Percentiles rank a stretch among this genome's conserved stretches.
Conservation (phyloP, 2,888 invertebrate species). For the Geotrupes spiniger region DNA sequence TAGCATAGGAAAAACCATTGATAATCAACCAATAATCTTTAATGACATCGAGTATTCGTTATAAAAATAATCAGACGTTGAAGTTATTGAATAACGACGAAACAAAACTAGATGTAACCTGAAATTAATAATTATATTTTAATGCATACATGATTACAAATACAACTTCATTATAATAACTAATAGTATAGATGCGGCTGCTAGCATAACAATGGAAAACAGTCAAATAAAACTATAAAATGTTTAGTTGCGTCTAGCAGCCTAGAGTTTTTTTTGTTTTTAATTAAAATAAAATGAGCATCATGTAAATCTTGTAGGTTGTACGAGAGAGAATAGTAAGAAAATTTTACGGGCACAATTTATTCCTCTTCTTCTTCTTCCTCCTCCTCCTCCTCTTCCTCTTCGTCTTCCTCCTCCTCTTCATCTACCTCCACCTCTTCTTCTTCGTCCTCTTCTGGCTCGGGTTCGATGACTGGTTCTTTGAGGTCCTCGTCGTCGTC, state of each 20-base stretch:
- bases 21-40: no score
- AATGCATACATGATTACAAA: constrained; percentile 39
- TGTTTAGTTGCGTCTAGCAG: constrained; percentile 4
- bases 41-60: no score
- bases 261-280: not conserved
- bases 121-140: constrained; percentile 24
- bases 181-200: constrained; percentile 29
- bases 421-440: constrained; percentile 69
- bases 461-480: constrained; percentile 64
- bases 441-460: constrained; percentile 73
- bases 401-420: constrained; percentile 74
- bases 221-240: constrained; percentile 29
- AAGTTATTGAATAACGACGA: no score
- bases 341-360: not conserved
- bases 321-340: constrained; percentile 3
- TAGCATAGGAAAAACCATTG: no score
- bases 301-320: constrained; percentile 2
- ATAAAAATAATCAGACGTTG: no score
- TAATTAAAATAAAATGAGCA: constrained; percentile 5
- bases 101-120: no score
- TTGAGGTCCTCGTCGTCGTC: constrained; percentile 61
- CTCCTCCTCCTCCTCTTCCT: constrained; percentile 66
- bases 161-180: constrained; percentile 42
- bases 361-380: constrained; percentile 56
- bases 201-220: constrained; percentile 31